Evolutionary conservation across 2,888 invertebrate genomes (phyloP).

Genomic region (Terebella lapidaria): DNA sequence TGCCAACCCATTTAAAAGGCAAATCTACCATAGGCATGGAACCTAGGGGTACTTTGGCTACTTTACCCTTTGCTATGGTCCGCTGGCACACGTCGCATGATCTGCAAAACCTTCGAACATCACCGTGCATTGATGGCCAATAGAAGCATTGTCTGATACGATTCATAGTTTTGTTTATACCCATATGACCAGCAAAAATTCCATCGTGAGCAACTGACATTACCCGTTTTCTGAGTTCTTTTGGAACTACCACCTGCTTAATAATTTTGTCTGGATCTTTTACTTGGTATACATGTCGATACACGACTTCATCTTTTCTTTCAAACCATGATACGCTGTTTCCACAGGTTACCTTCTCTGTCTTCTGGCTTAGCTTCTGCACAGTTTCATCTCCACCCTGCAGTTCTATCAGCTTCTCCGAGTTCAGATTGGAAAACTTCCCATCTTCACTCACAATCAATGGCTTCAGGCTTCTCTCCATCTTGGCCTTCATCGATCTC

Average conservation of each 20-base stretch:
- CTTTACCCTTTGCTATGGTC: constrained; percentile 18
- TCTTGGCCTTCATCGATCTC: neutral
- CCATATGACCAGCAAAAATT: constrained; percentile 19
- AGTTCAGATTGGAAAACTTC: neutral
- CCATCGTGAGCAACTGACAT: constrained; percentile 23
- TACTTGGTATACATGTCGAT: constrained; percentile 5
- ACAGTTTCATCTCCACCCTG: neutral
- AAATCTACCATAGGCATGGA: constrained; percentile 11
- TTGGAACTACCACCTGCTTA: constrained; percentile 17
- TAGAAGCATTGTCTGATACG: constrained; percentile 19
- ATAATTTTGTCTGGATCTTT: constrained; percentile 4
- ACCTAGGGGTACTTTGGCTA: constrained; percentile 16
- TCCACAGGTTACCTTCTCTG: neutral
- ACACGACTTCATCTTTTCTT: neutral
- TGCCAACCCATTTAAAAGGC: neutral
- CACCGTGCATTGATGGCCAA: constrained; percentile 21
- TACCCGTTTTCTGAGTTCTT: constrained; percentile 11
- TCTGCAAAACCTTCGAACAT: constrained; percentile 16
- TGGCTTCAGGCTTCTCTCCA: neutral
- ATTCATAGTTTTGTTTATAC: constrained; percentile 11
- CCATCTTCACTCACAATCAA: neutral
- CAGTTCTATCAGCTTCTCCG: neutral
- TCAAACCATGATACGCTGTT: neutral
- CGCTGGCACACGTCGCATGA: constrained; percentile 23
- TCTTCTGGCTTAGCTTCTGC: neutral